Evolutionary conservation across 2,797 vertebrate species (phyloP).

Genomic region (Melanotaenia boesemani): DNA sequence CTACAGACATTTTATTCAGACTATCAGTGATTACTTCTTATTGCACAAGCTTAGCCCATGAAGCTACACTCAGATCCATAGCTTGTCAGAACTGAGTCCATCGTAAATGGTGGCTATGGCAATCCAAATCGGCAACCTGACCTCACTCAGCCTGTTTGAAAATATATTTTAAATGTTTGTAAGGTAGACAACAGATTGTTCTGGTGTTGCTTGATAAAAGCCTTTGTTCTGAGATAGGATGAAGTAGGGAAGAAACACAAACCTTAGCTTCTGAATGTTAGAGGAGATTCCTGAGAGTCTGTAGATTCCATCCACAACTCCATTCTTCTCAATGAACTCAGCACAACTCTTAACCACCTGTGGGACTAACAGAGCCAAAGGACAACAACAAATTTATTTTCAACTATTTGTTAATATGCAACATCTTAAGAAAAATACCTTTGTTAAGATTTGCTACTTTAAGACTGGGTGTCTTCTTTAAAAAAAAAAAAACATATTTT

Average conservation of each 20-base stretch:
- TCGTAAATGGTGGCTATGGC: not conserved
- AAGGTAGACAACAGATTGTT: not conserved
- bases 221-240: not conserved
- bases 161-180: not conserved
- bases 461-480: no score
- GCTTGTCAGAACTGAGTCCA: not conserved
- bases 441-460: not conserved
- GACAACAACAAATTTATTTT: not conserved
- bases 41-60: not conserved
- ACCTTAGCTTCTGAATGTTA: conserved; percentile 98
- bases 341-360: conserved; percentile 97
- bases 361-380: conserved; percentile 84
- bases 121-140: not conserved
- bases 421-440: not conserved
- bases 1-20: not conserved
- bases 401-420: not conserved
- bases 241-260: conserved; percentile 26
- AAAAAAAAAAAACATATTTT: no score
- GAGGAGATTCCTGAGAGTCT: conserved; percentile 97
- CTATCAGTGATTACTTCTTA: not conserved
- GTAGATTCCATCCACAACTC: conserved; percentile 98
- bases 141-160: not conserved
- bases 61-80: not conserved
- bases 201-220: not conserved
- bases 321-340: conserved; percentile 96